Evolutionary conservation across 2,797 vertebrate genomes (phyloP).

Genomic region (Eidolon dupreanum): DNA sequence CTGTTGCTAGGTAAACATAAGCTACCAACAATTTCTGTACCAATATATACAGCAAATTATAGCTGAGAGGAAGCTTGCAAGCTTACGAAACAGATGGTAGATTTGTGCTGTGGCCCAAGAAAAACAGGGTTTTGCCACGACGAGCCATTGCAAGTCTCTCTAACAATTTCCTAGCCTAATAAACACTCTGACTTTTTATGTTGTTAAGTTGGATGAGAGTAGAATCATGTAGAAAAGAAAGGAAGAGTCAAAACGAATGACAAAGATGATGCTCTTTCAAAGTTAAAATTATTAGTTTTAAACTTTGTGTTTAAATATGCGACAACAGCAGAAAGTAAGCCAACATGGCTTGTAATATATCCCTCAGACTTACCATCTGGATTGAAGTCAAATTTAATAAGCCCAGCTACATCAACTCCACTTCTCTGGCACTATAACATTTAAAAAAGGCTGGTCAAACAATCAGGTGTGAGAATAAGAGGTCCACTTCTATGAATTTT

Average conservation of each 20-base stretch:
- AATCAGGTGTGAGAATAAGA: conserved; percentile 35
- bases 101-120: conserved; percentile 59
- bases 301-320: conserved; percentile 56
- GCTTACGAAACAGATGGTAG: conserved; percentile 73
- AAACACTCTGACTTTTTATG: conserved; percentile 24
- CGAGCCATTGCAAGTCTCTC: conserved; percentile 46
- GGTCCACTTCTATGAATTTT: conserved; percentile 24
- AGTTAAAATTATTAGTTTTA: conserved; percentile 35
- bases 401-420: conserved; percentile 23
- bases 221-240: conserved; percentile 29
- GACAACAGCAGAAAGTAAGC: conserved; percentile 56
- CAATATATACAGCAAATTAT: conserved; percentile 70
- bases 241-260: neutral
- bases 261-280: neutral
- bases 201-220: neutral
- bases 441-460: conserved; percentile 51
- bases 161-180: conserved; percentile 59
- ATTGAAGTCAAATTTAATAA: conserved; percentile 65
- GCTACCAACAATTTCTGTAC: conserved; percentile 75
- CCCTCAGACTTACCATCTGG: conserved; percentile 42
- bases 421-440: conserved; percentile 40
- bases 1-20: conserved; percentile 79
- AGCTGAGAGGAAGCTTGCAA: conserved; percentile 60
- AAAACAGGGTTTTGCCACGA: conserved; percentile 64
- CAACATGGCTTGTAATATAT: neutral